Evolutionary conservation across 2,797 vertebrate species (phyloP).

Genomic region (Halcyon leucocephala): DNA sequence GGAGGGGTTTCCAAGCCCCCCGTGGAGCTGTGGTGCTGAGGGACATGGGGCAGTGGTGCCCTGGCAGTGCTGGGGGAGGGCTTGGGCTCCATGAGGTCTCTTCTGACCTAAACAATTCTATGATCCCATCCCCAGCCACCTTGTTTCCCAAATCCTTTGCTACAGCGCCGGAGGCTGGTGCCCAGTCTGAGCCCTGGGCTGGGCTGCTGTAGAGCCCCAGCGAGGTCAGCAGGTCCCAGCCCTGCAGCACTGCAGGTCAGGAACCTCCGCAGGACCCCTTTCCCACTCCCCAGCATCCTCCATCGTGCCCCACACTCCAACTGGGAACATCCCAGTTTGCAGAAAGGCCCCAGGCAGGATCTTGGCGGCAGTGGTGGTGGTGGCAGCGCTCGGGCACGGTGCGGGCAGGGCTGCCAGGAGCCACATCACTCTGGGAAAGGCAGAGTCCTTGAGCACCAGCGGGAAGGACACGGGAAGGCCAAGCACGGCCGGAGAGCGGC

Average conservation of each 20-base stretch:
- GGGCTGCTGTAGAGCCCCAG: accelerated
- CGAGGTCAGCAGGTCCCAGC: background rate
- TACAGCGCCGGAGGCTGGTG: accelerated
- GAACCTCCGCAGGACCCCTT: background rate
- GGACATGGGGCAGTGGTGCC: too few relatives aligned
- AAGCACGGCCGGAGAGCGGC: accelerated
- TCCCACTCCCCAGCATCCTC: background rate
- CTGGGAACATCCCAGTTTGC: accelerated
- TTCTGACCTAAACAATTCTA: background rate
- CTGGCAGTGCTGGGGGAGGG: background rate
- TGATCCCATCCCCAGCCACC: accelerated
- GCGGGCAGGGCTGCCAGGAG: background rate
- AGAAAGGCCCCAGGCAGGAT: background rate
- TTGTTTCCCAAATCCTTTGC: background rate
- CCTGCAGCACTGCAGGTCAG: accelerated
- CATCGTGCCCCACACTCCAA: accelerated
- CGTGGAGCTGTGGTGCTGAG: background rate
- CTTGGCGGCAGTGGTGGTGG: accelerated
- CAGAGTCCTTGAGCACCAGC: background rate
- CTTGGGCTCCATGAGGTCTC: background rate
- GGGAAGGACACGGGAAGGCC: accelerated
- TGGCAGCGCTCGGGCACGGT: accelerated
- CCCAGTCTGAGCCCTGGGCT: background rate
- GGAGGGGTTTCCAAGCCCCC: background rate
- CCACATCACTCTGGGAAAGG: background rate